Evolutionary conservation across 1,140 invertebrate genomes (phyloP).

Genomic region (Cydia amplana): DNA sequence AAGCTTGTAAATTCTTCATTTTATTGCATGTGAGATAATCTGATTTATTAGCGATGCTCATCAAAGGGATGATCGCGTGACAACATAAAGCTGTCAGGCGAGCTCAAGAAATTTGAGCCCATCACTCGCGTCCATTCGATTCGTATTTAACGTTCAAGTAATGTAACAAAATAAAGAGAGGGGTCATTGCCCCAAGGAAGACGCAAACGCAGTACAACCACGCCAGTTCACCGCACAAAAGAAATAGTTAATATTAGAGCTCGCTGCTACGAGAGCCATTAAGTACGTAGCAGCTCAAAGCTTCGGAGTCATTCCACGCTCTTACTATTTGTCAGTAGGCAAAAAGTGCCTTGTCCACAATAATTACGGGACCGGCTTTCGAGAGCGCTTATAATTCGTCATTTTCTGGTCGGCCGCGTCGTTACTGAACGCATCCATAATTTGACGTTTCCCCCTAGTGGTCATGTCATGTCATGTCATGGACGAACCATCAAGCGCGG

Average conservation of each 20-base stretch:
- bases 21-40: too few relatives aligned
- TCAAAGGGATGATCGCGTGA: conserved; percentile 65
- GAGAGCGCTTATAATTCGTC: conserved; percentile 76
- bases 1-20: too few relatives aligned
- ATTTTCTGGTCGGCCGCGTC: conserved; percentile 75
- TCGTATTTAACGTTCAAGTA: conserved; percentile 74
- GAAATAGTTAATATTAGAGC: conserved; percentile 78
- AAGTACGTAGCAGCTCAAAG: conserved; percentile 64
- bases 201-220: conserved; percentile 61
- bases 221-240: conserved; percentile 69
- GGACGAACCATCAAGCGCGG: conserved; percentile 52
- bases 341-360: conserved; percentile 78
- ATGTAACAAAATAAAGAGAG: conserved; percentile 73
- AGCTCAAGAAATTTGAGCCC: conserved; percentile 68
- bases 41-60: conserved; percentile 45
- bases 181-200: conserved; percentile 68
- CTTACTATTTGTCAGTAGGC: conserved; percentile 71
- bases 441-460: conserved; percentile 73
- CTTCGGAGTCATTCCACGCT: conserved; percentile 72
- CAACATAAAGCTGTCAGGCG: conserved; percentile 58
- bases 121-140: conserved; percentile 69
- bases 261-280: conserved; percentile 73
- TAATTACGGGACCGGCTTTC: conserved; percentile 77
- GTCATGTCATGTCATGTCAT: conserved; percentile 46
- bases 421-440: conserved; percentile 71